phyloP scores from a whole-genome alignment of 2,888 invertebrate species.

The Biston stratarius region DNA sequence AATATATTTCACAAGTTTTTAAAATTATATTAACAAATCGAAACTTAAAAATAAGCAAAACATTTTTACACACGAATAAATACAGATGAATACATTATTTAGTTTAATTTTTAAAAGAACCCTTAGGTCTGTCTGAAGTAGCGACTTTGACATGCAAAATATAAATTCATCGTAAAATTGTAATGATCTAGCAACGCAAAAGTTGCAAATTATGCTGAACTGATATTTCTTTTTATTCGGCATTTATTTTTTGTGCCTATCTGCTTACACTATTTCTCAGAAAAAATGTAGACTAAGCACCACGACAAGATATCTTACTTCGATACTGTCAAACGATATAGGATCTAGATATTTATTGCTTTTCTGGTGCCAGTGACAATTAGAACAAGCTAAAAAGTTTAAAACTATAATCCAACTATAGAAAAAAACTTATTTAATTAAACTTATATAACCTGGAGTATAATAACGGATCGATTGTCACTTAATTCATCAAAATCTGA shows the following conservation, averaged over 20 bases:
- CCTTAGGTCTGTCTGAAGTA: slow-evolving; percentile 21
- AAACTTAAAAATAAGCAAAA: neutral
- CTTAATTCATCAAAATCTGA: too few species aligned
- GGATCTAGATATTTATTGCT: slow-evolving; percentile 27
- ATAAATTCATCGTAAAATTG: slow-evolving; percentile 17
- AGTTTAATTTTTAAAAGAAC: slow-evolving; percentile 24
- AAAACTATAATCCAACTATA: too few species aligned
- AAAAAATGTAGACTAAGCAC: slow-evolving; percentile 16
- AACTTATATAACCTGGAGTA: too few species aligned
- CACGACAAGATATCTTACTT: slow-evolving; percentile 20
- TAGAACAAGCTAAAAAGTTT: neutral
- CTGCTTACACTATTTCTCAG: slow-evolving; percentile 10
- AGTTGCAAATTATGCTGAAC: neutral
- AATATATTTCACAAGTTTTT: neutral
- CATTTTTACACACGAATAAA: neutral
- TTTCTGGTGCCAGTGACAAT: slow-evolving; percentile 17
- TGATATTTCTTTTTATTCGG: neutral
- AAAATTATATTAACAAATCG: neutral
- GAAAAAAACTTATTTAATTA: too few species aligned
- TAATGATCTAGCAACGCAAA: neutral
- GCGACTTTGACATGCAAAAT: slow-evolving; percentile 16
- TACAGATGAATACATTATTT: slow-evolving; percentile 10
- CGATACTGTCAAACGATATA: slow-evolving; percentile 31
- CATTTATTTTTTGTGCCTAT: neutral
- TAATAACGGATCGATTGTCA: too few species aligned